Evolutionary conservation across 1,140 invertebrate genomes (phyloP), one percentile per base, ranked within the genome.

Genomic region (Amyelois transitella): DNA sequence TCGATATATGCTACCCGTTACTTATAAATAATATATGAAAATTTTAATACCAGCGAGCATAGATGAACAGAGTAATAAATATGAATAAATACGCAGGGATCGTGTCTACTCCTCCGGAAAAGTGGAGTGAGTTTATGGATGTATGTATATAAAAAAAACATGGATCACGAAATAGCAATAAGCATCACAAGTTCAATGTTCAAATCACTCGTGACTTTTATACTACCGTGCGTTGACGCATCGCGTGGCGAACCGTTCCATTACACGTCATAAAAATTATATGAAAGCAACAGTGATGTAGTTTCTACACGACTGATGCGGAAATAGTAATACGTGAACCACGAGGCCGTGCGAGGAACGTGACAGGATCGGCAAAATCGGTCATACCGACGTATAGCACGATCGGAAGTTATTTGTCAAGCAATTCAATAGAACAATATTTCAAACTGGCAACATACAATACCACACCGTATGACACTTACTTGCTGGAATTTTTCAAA

Each of bases 251-350:
- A 62, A 72, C 50, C 47, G 54, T 76, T 74, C 74, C 71, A 81
- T 68, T 68, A 60, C 62, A 72, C 61, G 64, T 60, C 63, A 69
- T 55, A 59, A 77, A 77, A 81, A 80, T 64, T 55, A 54, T 57
- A 72, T 67, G 81, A 84, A 84, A 84, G 78, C 78, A 81, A 83
- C 62, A 81, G 78, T 81, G 75, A 70, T 77, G 72, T 54, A 76
- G 66, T 62, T 67, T 66, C 61, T 72, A 60, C 60, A 53, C 53
- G 24, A 53, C 61, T 17, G 53, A 65, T 55, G 62, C 74, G 77
- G 77, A 77, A 79, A 69, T 60, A 48, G 32, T 38, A 38, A 38
- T 38, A 14, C 32, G 32, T 38, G 32, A 38, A 38, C 32, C 52
- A 43, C 62, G 65, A 72, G 72, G 67, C 66, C 69, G 58, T 44